Evolutionary conservation across 1,140 invertebrate species (phyloP).

Genomic region (Stegodyphus dumicola): DNA sequence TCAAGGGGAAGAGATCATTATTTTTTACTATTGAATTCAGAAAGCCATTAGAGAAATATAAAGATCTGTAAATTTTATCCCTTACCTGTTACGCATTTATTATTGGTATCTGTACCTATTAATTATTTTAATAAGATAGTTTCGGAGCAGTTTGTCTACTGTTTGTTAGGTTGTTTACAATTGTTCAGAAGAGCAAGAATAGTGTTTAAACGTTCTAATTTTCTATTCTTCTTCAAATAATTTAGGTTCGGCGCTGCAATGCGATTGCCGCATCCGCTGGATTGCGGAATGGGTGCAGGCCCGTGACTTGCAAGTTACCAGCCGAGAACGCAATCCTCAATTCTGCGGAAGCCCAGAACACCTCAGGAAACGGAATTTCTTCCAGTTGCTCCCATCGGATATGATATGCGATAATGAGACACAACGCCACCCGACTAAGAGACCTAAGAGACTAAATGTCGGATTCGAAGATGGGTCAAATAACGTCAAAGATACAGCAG

Average conservation of each 20-base stretch:
- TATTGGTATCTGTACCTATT: no score
- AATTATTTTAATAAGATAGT: no score
- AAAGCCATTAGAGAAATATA: no score
- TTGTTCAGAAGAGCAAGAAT: no score
- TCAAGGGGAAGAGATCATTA: no score
- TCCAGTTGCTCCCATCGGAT: slow-evolving; percentile 81
- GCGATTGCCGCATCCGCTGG: slow-evolving; percentile 89
- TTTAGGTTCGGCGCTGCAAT: slow-evolving; percentile 82
- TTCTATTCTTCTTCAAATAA: no score
- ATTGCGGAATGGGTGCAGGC: slow-evolving; percentile 89
- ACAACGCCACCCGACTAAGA: slow-evolving; percentile 55
- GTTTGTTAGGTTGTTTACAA: no score
- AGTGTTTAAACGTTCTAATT: no score
- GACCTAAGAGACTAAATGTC: slow-evolving; percentile 21
- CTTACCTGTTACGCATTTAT: no score
- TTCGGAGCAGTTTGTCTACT: no score
- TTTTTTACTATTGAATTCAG: no score
- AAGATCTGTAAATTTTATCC: no score
- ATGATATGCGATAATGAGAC: slow-evolving; percentile 63
- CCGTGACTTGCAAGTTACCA: slow-evolving; percentile 85
- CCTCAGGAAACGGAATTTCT: slow-evolving; percentile 84
- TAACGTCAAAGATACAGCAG: background rate
- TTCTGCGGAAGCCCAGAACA: slow-evolving; percentile 87
- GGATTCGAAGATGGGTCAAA: slow-evolving; percentile 3
- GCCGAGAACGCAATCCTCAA: slow-evolving; percentile 91